Evolutionary conservation across 2,797 vertebrate species (phyloP), one percentile per base, ranked within the genome.

Genomic region (Allobates femoralis): DNA sequence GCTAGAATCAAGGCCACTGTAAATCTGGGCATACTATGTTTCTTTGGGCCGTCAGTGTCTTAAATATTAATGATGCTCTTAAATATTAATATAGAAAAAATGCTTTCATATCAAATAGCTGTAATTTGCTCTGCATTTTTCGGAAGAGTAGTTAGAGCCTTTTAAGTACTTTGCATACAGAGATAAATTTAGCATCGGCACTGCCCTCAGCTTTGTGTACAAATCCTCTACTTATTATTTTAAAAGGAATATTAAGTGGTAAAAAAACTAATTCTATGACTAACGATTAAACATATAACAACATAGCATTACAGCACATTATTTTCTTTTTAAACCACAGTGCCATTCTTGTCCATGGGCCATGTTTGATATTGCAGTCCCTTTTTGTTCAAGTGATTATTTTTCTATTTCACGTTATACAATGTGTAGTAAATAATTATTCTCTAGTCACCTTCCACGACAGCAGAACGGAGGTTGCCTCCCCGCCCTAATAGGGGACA

Each of bases 81-180:
- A 69, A 69, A 82, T 82, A 82, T 82, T 82, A 34, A 73, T 82
- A 37, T n/a, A 71, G 18, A 14, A 71, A n/a, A 69, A 82, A 82
- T 82, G 80, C 80, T 71, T 69, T 69, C 46, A 69, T 53, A 82
- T 82, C 50, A 69, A 82, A 55, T 82, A 34, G 30, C 62, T 67
- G 7, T 64, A 26, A 79, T 79, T 41, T 79, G 56, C 16, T 60
- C 23, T 79, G 58, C 21, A 79, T 79, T 64, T 64, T 81, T 71
- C 51, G 71, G 50, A 21, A 16, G 30, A 28, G 16, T 46, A 21
- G 30, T 81, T 74, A 60, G 53, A 56, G 53, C 23, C 53, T 75
- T 83, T 58, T 83, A 53, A 60, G 53, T 53, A 15, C 23, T 62
- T 56, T 15, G 21, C 56, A 18, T n/a, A 64, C 56, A 28, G 2